Evolutionary conservation across 2,888 invertebrate genomes (phyloP).

Genomic region (Miltochrista miniata): DNA sequence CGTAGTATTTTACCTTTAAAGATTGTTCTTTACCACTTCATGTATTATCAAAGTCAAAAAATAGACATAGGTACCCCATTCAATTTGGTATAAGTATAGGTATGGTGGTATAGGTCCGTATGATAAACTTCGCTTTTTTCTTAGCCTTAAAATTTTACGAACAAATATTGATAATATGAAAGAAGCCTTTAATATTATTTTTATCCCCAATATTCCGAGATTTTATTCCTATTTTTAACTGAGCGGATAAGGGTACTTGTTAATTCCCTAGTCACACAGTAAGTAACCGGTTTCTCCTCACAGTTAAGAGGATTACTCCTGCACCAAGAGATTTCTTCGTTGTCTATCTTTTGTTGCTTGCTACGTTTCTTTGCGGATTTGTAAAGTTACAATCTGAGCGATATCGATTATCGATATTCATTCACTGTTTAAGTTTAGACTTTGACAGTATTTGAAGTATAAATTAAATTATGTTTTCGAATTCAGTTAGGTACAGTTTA

Average conservation of each 20-base stretch:
- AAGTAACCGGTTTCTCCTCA: constrained; percentile 45
- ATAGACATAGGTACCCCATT: no score
- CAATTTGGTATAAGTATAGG: no score
- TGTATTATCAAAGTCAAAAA: no score
- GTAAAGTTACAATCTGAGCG: constrained; percentile 37
- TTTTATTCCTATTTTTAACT: not conserved
- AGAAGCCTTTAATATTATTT: not conserved
- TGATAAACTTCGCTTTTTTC: no score
- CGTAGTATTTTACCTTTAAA: no score
- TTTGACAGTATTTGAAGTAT: constrained; percentile 26
- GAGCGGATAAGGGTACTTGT: constrained; percentile 23
- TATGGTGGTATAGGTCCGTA: no score
- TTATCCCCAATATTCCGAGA: not conserved
- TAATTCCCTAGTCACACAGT: constrained; percentile 42
- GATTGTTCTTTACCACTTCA: no score
- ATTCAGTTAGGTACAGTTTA: no score
- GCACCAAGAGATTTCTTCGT: constrained; percentile 48
- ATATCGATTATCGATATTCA: constrained; percentile 39
- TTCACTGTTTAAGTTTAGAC: constrained; percentile 29
- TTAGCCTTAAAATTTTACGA: no score
- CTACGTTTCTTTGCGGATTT: constrained; percentile 57
- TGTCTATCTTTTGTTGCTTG: constrained; percentile 58
- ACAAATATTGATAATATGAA: not conserved
- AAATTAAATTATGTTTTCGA: constrained; percentile 14
- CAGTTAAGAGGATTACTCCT: constrained; percentile 61